Evolutionary conservation across 2,113 vertebrate species (phyloP).

Genomic region (Percina caprodes): DNA sequence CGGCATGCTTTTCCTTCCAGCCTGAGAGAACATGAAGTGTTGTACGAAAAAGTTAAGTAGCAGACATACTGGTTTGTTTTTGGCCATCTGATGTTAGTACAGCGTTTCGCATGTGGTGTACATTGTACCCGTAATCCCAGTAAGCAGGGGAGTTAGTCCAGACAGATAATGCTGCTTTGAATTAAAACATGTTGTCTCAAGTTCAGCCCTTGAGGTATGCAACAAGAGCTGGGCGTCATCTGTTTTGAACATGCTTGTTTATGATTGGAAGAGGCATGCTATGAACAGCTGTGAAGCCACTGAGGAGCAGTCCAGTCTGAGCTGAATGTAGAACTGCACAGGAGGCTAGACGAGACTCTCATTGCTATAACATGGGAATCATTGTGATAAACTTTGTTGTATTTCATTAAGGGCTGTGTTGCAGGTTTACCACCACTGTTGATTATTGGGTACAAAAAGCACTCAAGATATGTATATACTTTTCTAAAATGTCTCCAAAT

Average conservation of each 20-base stretch:
- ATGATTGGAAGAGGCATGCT: not conserved
- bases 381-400: no score
- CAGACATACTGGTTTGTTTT: not conserved
- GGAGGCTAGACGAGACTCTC: not conserved
- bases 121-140: not conserved
- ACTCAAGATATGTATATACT: no score
- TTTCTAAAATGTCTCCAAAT: no score
- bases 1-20: not conserved
- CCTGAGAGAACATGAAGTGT: not conserved
- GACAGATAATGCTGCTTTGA: not conserved
- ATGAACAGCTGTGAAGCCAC: not conserved
- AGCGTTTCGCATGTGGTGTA: not conserved
- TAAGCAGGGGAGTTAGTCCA: not conserved
- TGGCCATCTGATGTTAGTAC: not conserved
- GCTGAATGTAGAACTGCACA: not conserved
- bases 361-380: not conserved
- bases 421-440: no score
- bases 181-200: conserved; percentile 13
- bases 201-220: conserved; percentile 13
- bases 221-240: conserved; percentile 24
- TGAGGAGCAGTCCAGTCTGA: not conserved
- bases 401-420: not conserved
- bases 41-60: not conserved
- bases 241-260: conserved; percentile 1
- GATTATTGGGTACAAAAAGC: no score